Percentiles rank a stretch among this genome's conserved stretches.
Evolutionary conservation across 2,888 invertebrate species (phyloP).

Genomic region (Nymphalis polychloros): DNA sequence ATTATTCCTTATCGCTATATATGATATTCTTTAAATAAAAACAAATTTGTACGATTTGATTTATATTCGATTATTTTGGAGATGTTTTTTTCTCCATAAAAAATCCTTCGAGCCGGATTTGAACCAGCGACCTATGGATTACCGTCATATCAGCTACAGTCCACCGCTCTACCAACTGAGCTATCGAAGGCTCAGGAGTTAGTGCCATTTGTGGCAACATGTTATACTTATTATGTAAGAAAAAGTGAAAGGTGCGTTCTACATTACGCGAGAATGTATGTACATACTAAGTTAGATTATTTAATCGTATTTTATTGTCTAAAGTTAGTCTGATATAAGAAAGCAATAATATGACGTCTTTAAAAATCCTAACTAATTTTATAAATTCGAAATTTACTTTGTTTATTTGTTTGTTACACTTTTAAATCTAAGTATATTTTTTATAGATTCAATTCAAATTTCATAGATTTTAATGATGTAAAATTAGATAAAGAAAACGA

Average conservation of each 20-base stretch:
- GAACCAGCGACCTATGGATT: slow-evolving; percentile 86
- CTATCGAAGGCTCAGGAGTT: slow-evolving; percentile 71
- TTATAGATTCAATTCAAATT: too few relatives aligned
- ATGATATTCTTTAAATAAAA: background rate
- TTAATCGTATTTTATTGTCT: background rate
- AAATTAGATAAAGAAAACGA: too few relatives aligned
- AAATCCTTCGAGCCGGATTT: slow-evolving; percentile 85
- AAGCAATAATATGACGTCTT: background rate
- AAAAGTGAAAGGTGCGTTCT: slow-evolving; percentile 15
- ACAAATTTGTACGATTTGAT: too few relatives aligned
- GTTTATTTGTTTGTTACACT: too few relatives aligned
- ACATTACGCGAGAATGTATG: background rate
- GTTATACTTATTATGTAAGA: background rate
- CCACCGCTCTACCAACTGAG: slow-evolving; percentile 83
- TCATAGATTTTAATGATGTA: too few relatives aligned
- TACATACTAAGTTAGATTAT: background rate
- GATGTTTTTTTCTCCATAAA: slow-evolving; percentile 33
- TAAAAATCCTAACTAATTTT: too few relatives aligned
- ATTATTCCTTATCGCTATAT: slow-evolving; percentile 8
- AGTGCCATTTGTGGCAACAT: background rate
- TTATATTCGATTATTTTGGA: background rate
- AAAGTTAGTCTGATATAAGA: too few relatives aligned
- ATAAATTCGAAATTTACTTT: too few relatives aligned
- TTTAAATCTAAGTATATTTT: too few relatives aligned
- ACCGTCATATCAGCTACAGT: slow-evolving; percentile 63